Conservation (phyloP, 30 jellyfish, hydroid and myxozoan species). For the Turritopsis dohrnii region DNA sequence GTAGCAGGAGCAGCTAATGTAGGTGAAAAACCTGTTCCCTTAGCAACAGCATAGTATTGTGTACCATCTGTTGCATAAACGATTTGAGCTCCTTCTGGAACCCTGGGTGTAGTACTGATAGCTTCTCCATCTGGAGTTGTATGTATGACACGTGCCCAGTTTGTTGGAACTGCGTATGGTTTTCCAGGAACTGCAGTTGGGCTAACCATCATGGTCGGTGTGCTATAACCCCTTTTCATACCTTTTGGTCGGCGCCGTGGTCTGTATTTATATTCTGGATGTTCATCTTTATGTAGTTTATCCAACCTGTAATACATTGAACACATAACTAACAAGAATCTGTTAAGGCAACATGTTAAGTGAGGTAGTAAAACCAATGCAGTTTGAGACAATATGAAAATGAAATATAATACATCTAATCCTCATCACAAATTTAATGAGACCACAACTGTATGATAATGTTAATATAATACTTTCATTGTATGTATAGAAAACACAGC, state of each 20-base stretch:
- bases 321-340: background rate
- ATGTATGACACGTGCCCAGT: constrained; percentile 51
- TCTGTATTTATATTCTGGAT: constrained; percentile 94
- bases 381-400: no score
- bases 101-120: constrained; percentile 28
- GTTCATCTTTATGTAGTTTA: constrained; percentile 89
- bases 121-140: constrained; percentile 45
- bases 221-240: constrained; percentile 68
- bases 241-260: constrained; percentile 98
- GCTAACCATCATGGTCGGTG: constrained; percentile 86
- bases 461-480: no score
- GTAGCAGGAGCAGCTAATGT: constrained; percentile 60
- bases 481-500: no score
- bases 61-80: constrained; percentile 70
- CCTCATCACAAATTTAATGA: no score
- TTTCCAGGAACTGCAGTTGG: constrained; percentile 46
- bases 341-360: background rate
- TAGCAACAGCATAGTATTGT: constrained; percentile 47
- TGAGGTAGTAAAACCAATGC: no score
- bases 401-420: no score
- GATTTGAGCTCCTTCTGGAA: constrained; percentile 53
- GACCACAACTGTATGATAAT: no score
- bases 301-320: constrained; percentile 41
- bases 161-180: constrained; percentile 40
- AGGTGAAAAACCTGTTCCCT: constrained; percentile 51